A percentile compares a stretch with the other conserved stretches of the same genome.
Conservation (phyloP, 92 coral and sea anemone genomes). For the Epizoanthus stellaris region DNA sequence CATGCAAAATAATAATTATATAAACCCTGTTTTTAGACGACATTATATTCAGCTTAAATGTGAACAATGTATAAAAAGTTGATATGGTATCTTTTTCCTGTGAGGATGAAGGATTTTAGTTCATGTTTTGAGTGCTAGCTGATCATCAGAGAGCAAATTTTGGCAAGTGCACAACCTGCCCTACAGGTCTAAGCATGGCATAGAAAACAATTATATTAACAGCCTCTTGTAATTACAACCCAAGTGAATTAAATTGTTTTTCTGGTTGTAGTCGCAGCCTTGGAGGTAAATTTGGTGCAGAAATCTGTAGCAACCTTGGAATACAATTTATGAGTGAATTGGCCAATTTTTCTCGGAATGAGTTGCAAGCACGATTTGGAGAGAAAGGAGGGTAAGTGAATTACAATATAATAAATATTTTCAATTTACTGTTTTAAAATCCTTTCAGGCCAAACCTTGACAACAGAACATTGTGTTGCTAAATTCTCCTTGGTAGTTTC, state of each 20-base stretch:
- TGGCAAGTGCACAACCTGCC: too few species aligned
- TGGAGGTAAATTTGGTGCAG: constrained; percentile 96
- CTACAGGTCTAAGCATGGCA: too few species aligned
- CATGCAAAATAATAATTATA: too few species aligned
- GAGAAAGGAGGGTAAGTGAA: constrained; percentile 89
- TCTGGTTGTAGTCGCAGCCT: constrained; percentile 77
- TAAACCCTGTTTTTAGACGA: too few species aligned
- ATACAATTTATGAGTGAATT: constrained; percentile 92
- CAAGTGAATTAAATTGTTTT: neutral
- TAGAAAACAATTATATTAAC: too few species aligned
- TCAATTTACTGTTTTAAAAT: neutral
- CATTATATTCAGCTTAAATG: too few species aligned
- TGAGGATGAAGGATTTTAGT: too few species aligned
- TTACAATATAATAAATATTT: neutral
- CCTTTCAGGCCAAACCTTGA: neutral
- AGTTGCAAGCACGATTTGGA: constrained; percentile 80
- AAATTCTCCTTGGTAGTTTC: neutral
- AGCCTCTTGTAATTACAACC: neutral
- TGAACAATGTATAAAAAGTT: too few species aligned
- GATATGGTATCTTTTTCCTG: too few species aligned
- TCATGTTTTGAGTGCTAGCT: too few species aligned
- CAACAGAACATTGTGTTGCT: too few species aligned
- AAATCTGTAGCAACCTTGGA: constrained; percentile 68
- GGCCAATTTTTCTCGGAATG: constrained; percentile 74
- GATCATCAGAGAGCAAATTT: too few species aligned